Evolutionary conservation across 2,797 vertebrate species (phyloP).

Genomic region (Pseudotriccus pelzelni): DNA sequence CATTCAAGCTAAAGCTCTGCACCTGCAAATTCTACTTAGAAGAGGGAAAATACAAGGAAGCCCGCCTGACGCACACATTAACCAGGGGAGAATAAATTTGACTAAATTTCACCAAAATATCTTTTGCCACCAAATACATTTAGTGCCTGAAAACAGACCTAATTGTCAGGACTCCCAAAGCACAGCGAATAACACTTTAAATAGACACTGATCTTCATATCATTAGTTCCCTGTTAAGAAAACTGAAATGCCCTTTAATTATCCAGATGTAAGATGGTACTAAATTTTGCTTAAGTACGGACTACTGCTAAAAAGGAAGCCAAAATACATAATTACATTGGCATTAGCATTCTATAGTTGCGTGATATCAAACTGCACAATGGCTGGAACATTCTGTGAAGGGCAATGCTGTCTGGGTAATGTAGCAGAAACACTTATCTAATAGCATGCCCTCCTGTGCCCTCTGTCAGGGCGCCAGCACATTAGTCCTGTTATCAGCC

Average conservation of each 20-base stretch:
- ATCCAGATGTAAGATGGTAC: constrained; percentile 69
- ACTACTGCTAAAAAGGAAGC: constrained; percentile 67
- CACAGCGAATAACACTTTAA: constrained; percentile 49
- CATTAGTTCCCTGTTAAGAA: constrained; percentile 59
- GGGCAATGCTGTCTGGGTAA: constrained; percentile 71
- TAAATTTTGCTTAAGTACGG: constrained; percentile 75
- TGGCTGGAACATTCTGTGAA: constrained; percentile 66
- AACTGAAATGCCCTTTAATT: constrained; percentile 74
- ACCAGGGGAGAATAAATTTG: background rate
- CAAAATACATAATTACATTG: constrained; percentile 72
- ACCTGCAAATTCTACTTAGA: background rate
- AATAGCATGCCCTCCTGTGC: constrained; percentile 57
- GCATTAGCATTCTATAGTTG: constrained; percentile 68
- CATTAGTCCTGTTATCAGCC: constrained; percentile 50
- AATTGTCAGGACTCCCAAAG: background rate
- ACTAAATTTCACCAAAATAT: background rate
- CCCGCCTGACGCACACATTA: background rate
- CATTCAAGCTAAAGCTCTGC: background rate
- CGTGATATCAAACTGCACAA: constrained; percentile 47
- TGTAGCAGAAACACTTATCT: constrained; percentile 70
- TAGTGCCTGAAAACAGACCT: background rate
- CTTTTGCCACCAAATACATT: background rate
- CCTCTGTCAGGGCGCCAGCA: constrained; percentile 59
- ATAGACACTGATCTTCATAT: constrained; percentile 60
- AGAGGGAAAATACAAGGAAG: background rate